Evolutionary conservation across 2,113 vertebrate genomes (phyloP), one percentile per base, ranked within the genome.

Genomic region (Edolisoma coerulescens): DNA sequence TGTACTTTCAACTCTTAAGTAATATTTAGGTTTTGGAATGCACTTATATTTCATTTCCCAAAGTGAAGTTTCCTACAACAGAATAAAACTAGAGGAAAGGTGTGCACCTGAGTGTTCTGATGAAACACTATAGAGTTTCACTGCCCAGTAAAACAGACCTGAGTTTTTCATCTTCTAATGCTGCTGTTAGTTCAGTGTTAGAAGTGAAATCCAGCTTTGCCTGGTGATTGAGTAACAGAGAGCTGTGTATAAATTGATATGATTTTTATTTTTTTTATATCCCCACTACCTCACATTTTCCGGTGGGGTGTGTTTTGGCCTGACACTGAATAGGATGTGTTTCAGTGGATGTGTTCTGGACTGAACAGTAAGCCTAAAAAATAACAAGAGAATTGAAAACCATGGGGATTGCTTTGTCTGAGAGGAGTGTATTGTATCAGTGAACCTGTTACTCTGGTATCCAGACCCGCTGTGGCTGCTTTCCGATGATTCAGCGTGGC

Each of bases 391-490:
- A 73, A 50, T 35, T 65, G 74, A 54, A 75, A 53, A 27, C 27
- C 1, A 1, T 57, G 26, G 59, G 35, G 50, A 18, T 47, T 21
- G 47, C 71, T 88, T 77, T 80, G 35, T 70, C 37, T 93, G n/a
- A 26, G 35, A 52, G 50, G 81, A 89, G 60, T 16, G 26, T 35
- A 32, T 44, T 70, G 52, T n/a, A 49, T 94, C 42, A 23, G 52
- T 54, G 67, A 92, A 83, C 95, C 79, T 95, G 90, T 74, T 80
- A 10, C 33, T 93, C 84, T 88, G 70, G 93, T 90, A 65, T 60
- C 67, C 47, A 33, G 63, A 8, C 59, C 73, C 1, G 0, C 67
- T 67, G 75, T 69, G 84, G 70, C 87, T 91, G 78, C 63, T 74
- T 54, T 33, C 50, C 1, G 41, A 64, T 96, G 92, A 95, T 56